Base-by-base conservation (phyloP, 1,140 invertebrate genomes). In the Hylyphantes graminicola region DNA sequence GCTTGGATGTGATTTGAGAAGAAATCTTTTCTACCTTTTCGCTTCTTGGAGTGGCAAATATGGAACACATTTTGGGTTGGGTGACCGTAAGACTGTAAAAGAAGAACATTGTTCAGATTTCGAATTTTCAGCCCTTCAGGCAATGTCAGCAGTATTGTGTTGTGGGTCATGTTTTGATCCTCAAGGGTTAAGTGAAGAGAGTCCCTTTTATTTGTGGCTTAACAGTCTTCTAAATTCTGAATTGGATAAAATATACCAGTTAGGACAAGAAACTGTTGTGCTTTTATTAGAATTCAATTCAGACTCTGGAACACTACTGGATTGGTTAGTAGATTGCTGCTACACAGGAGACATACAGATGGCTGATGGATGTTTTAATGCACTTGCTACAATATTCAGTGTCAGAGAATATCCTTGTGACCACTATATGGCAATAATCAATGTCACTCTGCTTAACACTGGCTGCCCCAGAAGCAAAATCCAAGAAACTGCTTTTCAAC, bases 361-460 rank as follows among this genome's bases (percentile, higher is more conserved):
- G 21, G 96, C 97, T 9, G 97, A 98, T 89, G 95, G 96, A 0
- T 99, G 97, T 89, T 99, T 99, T 89, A 92, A 96, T 87, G 96
- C 97, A 11, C 91, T 99, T 15, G 96, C 97, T 35, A 95, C 96
- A 15, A 96, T 99, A 86, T 99, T 99, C 89, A 97, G 96, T 88
- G 95, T 85, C 89, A 97, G 97, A 87, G 98, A 99, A 90, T 99
- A 99, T 92, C 97, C 98, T 10, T 99, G 98, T 90, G 98, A 99
- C 90, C 96, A 98, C 91, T 97, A 98, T 90, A 98, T 97, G 50
- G 96, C 97, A 12, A 96, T 99, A 87, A 96, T 99, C 88, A 99
- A 98, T 88, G 95, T 99, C 9, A 97, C 97, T 0, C 92, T 99
- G 35, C 94, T 99, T 91, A 98, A 97, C 90, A 96, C 97, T 6